These are phyloP conservation scores for Ctenodactylus gundi DNA, from an alignment of 2,113 vertebrate species.

Conservation along the genomic window DNA sequence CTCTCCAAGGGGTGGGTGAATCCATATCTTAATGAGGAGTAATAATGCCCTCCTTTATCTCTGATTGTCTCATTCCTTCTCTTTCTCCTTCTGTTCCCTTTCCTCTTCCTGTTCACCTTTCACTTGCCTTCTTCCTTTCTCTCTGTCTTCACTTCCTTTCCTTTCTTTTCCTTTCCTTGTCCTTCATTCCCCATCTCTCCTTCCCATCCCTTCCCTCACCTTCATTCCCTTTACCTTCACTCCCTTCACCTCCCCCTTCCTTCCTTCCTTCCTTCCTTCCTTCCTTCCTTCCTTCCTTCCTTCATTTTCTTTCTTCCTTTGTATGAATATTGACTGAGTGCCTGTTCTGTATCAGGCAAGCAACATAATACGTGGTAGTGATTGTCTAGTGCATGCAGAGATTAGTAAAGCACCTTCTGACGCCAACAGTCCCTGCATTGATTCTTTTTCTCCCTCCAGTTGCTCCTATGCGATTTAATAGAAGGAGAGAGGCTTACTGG, in stretches of 20 bases:
- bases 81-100: background rate
- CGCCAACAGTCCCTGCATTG: background rate
- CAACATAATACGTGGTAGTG: background rate
- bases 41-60: background rate
- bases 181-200: background rate
- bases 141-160: fast-evolving
- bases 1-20: background rate
- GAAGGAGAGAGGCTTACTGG: background rate
- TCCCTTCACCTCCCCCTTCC: background rate
- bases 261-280: fast-evolving
- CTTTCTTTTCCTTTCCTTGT: fast-evolving
- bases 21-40: background rate
- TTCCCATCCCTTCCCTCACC: too few relatives aligned
- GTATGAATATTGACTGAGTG: background rate
- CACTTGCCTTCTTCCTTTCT: background rate
- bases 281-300: background rate
- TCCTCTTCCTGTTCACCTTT: too few relatives aligned
- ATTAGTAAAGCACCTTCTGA: background rate
- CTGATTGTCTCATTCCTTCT: background rate
- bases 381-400: background rate
- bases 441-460: background rate
- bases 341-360: background rate
- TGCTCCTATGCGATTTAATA: background rate
- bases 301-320: background rate
- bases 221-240: too few relatives aligned